Evolutionary conservation across 2,797 vertebrate species (phyloP).

Genomic region (Cyprinodon diabolis): DNA sequence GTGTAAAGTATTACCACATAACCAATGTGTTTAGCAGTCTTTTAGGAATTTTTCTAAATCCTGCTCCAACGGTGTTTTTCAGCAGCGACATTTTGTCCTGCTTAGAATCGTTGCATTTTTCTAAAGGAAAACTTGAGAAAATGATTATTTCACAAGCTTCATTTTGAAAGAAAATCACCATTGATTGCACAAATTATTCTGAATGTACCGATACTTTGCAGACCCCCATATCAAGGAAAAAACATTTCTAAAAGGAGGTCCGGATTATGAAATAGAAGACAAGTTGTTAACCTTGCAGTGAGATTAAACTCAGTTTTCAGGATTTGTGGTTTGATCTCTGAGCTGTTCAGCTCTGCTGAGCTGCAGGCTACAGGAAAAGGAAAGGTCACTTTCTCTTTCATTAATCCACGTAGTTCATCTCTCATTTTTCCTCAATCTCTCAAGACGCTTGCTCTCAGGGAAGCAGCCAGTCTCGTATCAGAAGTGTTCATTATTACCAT

Average conservation of each 20-base stretch:
- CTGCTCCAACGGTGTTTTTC: too few species aligned
- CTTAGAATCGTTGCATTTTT: not conserved
- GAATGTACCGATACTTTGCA: not conserved
- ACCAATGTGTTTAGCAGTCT: not conserved
- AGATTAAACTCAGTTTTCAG: not conserved
- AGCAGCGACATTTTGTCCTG: not conserved
- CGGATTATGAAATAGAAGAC: not conserved
- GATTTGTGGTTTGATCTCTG: too few species aligned
- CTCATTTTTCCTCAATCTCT: not conserved
- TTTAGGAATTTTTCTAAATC: not conserved
- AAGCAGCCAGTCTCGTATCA: not conserved
- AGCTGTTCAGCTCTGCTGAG: not conserved
- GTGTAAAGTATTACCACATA: not conserved
- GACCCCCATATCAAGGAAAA: not conserved
- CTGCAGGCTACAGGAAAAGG: not conserved
- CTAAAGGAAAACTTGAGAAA: not conserved
- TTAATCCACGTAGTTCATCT: not conserved
- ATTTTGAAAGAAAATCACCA: not conserved
- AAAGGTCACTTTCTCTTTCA: not conserved
- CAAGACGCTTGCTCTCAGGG: not conserved
- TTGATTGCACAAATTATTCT: not conserved
- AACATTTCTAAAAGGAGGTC: not conserved
- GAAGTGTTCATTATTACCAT: slow-evolving; percentile 3
- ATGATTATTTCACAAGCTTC: not conserved
- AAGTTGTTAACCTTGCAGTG: not conserved